phyloP scores from a whole-genome alignment of 2,888 invertebrate genomes.

The Sminthurides aquaticus region DNA sequence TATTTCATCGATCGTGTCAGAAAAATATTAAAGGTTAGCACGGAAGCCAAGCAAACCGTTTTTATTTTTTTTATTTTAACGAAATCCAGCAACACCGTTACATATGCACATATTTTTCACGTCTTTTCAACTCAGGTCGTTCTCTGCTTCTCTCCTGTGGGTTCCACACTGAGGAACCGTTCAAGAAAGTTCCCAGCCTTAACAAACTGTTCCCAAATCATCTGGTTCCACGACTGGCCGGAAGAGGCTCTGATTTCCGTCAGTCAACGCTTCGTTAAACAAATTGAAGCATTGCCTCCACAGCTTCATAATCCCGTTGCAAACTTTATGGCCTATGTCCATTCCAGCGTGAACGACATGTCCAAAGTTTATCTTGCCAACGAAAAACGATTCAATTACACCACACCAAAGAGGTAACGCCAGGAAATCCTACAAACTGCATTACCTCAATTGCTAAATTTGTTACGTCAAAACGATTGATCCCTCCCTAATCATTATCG shows the following conservation, averaged over 20 bases:
- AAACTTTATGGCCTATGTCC: conserved; percentile 89
- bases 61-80: background rate
- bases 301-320: conserved; percentile 74
- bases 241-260: conserved; percentile 93
- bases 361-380: conserved; percentile 79
- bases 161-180: conserved; percentile 81
- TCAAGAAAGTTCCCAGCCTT: conserved; percentile 93
- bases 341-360: conserved; percentile 84
- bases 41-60: background rate
- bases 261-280: conserved; percentile 76
- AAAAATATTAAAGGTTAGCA: conserved; percentile 52
- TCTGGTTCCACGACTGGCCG: conserved; percentile 99
- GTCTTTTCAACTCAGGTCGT: conserved; percentile 52
- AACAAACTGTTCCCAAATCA: conserved; percentile 88
- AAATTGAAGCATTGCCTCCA: conserved; percentile 67
- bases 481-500: too few relatives aligned
- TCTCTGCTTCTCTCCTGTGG: conserved; percentile 95
- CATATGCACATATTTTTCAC: background rate
- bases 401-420: conserved; percentile 79
- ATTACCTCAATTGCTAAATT: background rate
- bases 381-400: conserved; percentile 91
- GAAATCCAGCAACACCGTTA: background rate
- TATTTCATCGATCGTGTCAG: conserved; percentile 93
- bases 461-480: background rate
- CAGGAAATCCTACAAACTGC: too few relatives aligned